Evolutionary conservation across 2,113 vertebrate species (phyloP), one percentile per base, ranked within the genome.

Genomic region (Grammomys surdaster): DNA sequence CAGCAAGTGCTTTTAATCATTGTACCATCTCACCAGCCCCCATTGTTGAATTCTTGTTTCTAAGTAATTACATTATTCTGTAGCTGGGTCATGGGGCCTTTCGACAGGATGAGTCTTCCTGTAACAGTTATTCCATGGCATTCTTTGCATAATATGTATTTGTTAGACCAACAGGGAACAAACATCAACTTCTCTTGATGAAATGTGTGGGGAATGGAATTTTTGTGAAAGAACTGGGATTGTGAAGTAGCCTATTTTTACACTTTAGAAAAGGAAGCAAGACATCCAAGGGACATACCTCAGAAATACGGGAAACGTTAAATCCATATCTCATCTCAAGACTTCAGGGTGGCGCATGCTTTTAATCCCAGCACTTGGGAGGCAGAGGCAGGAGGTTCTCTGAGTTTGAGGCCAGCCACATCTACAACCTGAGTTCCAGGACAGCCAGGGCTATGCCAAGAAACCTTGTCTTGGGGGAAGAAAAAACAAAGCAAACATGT

Each of bases 121-220:
- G 67, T 72, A 19, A 84, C 36, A 93, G 36, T 63, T 94, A 81
- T 82, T 95, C 85, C 46, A 31, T 65, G 69, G 70, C 43, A 65
- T 33, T 13, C 77, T 92, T 88, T 93, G 67, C 77, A 51, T 56
- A 89, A 46, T 16, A 81, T n/a, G 24, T 72, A 40, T 36, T 76
- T 69, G 33, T 88, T 96, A 88, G 40, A 73, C 92, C 90, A n/a
- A 96, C 36, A 43, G 9, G 19, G 20, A 72, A 60, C 6, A 54
- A 16, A 82, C 36, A 22, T 80, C 28, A 6, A 46, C 17, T 80
- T 36, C 54, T 36, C 63, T 56, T 22, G 28, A 51, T 84, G 54
- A 78, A 90, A 96, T 65, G 77, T 40, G 73, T 40, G 46, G 87
- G 75, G 56, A 33, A 33, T 75, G 24, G 89, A 95, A 76, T 58